Evolutionary conservation across 2,888 invertebrate genomes (phyloP), one percentile per base, ranked within the genome.

Genomic region (Steinernema hermaphroditum): DNA sequence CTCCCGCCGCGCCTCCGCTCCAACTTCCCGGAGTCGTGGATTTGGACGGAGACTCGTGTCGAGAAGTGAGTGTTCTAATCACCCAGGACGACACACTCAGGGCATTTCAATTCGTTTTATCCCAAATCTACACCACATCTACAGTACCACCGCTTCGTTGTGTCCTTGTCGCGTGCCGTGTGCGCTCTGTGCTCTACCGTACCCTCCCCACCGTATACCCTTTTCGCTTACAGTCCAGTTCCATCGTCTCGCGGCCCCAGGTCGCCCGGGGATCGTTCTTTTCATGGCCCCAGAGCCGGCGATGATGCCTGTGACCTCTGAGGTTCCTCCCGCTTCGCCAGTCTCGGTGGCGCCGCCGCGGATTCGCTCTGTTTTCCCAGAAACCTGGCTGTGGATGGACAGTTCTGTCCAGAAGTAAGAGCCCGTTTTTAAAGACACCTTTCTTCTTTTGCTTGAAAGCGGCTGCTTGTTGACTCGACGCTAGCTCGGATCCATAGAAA

Each of bases 21-120:
- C 12, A 73, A 76, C 14, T 80, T 80, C 70, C 80, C 78, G 12
- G 78, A 79, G 68, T 73, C 73, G 46, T 80, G 77, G 78, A 72
- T 80, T 8, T 80, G 80, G 80, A 69, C 68, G 16, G 75, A 54
- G 19, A 27, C 54, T 4, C 22, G 54, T 24, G 54, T 54, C 6
- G 54, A 14, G 54, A 54, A 54, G 54, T 54, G 54, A 54, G 54
- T 54, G 54, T 54, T 22, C 27, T 22, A 22, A 12, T 37, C 37
- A 37, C 9, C 16, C 4, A 54, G 27, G 6, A 27, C 54, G n/a
- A 27, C 27, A 54, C 54, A 54, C 49, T n/a, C 9, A 49, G 19
- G 9, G 6, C 49, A 12, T 41, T 41, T 8, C 8, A 41, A 41
- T 41, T 41, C 43, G 16, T 12, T 41, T 41, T 41, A 9, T 41